Evolutionary conservation across 23 tunicate species (phyloP).

Genomic region (Ascidia mentula): DNA sequence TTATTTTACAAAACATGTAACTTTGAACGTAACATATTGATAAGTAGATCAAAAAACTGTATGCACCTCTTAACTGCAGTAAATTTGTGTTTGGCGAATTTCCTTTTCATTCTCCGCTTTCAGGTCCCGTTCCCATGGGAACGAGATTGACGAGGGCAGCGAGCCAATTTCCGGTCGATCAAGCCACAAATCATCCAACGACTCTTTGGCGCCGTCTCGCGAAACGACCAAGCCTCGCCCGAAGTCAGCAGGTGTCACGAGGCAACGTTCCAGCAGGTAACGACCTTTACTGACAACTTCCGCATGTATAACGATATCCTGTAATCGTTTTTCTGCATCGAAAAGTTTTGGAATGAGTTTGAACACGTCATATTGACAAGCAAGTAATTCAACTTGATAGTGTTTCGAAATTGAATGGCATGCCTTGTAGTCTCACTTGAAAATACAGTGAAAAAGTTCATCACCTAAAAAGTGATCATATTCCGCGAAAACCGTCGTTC

Average conservation of each 20-base stretch:
- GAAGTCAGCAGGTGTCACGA: slow-evolving; percentile 50
- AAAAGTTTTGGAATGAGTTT: not conserved
- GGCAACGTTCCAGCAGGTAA: slow-evolving; percentile 25
- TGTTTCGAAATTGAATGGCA: too few species aligned
- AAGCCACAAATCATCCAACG: not conserved
- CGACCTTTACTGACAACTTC: not conserved
- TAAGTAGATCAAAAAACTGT: too few species aligned
- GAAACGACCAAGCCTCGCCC: slow-evolving; percentile 32
- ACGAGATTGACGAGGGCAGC: slow-evolving; percentile 42
- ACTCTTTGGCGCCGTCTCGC: not conserved
- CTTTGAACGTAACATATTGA: too few species aligned
- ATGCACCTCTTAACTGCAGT: too few species aligned
- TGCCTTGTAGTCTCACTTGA: too few species aligned
- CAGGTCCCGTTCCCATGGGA: slow-evolving; percentile 75
- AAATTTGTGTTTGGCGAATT: too few species aligned
- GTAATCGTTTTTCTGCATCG: not conserved
- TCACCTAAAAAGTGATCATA: too few species aligned
- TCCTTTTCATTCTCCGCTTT: too few species aligned
- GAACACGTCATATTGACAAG: not conserved
- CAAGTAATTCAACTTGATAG: too few species aligned
- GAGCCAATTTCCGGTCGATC: not conserved
- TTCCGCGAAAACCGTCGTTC: too few species aligned
- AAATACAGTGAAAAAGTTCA: too few species aligned
- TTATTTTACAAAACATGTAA: too few species aligned
- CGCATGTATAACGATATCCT: not conserved